phyloP scores from a whole-genome alignment of 30 jellyfish, hydroid and myxozoan genomes.

The Calvadosia cruxmelitensis region DNA sequence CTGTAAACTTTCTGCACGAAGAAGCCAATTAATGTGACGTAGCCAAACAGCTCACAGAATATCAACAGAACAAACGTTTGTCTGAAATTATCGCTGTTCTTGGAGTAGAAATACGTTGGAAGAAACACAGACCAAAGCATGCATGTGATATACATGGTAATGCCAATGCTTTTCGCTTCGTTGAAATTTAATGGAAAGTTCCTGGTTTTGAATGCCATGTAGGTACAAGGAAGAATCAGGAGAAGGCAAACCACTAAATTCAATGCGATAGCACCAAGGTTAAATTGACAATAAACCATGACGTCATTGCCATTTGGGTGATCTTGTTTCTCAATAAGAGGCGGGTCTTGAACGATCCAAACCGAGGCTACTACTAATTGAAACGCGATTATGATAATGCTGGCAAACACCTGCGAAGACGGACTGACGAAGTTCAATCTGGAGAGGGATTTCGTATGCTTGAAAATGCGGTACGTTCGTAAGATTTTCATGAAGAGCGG shows the following conservation, averaged over 20 bases:
- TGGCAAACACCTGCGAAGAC: conserved; percentile 17
- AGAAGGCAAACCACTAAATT: conserved; percentile 10
- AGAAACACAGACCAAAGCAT: conserved; percentile 25
- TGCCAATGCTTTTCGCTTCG: conserved; percentile 28
- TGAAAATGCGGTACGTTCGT: conserved; percentile 34
- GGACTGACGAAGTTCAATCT: conserved; percentile 31
- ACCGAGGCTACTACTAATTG: conserved; percentile 16
- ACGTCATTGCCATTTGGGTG: background rate
- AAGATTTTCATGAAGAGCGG: conserved; percentile 33
- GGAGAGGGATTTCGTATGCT: conserved; percentile 12
- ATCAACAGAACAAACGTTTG: background rate
- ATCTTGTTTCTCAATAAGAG: background rate
- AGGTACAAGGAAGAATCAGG: conserved; percentile 18
- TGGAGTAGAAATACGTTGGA: conserved; percentile 11
- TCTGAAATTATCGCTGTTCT: conserved; percentile 5
- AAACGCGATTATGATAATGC: background rate
- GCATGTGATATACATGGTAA: conserved; percentile 36
- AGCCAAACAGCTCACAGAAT: conserved; percentile 10
- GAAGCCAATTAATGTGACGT: conserved; percentile 19
- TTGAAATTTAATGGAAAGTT: conserved; percentile 28
- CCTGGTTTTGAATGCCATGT: conserved; percentile 26
- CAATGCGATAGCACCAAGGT: background rate
- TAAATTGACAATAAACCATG: conserved; percentile 2
- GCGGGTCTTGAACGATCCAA: conserved; percentile 8
- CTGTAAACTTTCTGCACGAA: background rate